Evolutionary conservation across 2,113 vertebrate species (phyloP), one percentile per base, ranked within the genome.

Genomic region (Columbina picui): DNA sequence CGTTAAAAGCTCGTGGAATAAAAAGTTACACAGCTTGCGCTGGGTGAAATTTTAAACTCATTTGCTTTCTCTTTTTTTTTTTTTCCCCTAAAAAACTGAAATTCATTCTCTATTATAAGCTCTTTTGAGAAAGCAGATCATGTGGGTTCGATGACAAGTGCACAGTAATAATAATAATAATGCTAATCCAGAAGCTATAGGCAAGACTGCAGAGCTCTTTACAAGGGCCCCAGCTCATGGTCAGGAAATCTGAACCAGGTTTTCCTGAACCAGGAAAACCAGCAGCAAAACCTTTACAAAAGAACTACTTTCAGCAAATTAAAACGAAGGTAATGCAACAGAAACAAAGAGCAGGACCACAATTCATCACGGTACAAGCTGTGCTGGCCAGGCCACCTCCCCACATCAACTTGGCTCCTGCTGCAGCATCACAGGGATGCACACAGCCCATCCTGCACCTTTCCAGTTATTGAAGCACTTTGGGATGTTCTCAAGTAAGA

Each of bases 391-490:
- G 55, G 47, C 14, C 43, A 15, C 32, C 39, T n/a, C 38, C 64
- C 9, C 1, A 1, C 32, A 59, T 3, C 0, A 2, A 32, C 45
- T 14, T 16, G 22, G 27, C 21, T 32, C 21, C 15, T 41, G 30
- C 43, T 68, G 56, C 49, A n/a, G 57, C 25, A 25, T 13, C 7
- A 1, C 2, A 0, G 23, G 56, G 56, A 55, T 1, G 1, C 0
- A 1, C 14, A 17, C 0, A 0, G 32, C 34, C 70, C 5, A 0
- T 47, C 81, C 65, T 12, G 15, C 9, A 71, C 26, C 43, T 23
- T 9, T 18, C 0, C 2, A 32, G 34, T 30, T 56, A 30, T 2
- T 26, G 29, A 34, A 71, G 49, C 7, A 19, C 22, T 77, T 71
- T 5, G 12, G 23, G 36, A 23, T 6, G 1, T 19, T 56, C 25